phyloP scores from a whole-genome alignment of 2,888 invertebrate genomes.

The Uropetala carovei region DNA sequence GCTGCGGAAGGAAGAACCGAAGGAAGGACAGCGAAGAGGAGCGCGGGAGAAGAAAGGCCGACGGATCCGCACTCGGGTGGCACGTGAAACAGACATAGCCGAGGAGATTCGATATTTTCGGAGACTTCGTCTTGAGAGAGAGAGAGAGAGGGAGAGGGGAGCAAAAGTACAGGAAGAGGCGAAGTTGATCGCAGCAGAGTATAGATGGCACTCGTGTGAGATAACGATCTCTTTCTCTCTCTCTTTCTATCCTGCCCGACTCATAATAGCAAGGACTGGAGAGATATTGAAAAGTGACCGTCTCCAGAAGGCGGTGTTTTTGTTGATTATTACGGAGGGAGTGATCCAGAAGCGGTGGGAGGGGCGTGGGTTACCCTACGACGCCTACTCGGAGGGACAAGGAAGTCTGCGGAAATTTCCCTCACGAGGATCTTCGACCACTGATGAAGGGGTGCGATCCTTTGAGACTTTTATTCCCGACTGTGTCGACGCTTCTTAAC shows the following conservation, averaged over 20 bases:
- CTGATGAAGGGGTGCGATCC: no score
- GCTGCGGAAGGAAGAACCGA: constrained; percentile 49
- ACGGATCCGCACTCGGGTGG: neutral
- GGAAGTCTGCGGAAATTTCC: neutral
- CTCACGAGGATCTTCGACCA: neutral
- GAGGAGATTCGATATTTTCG: neutral
- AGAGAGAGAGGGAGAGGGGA: neutral
- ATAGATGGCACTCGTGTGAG: neutral
- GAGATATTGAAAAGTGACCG: neutral
- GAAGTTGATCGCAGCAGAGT: neutral
- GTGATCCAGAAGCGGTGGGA: neutral
- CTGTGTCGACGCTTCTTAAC: neutral
- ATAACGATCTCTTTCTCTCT: neutral
- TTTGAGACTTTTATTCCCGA: no score
- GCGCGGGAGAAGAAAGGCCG: neutral
- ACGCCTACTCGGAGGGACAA: neutral
- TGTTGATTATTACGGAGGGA: neutral
- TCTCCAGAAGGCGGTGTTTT: neutral
- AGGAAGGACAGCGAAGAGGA: constrained; percentile 2
- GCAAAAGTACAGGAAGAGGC: neutral
- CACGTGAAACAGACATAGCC: neutral
- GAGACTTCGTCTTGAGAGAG: neutral
- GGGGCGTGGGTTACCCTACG: no score
- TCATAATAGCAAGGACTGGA: neutral
- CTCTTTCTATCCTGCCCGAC: neutral